Percentiles rank a stretch among this genome's conserved stretches.
These are phyloP conservation scores for Brachionus angularis DNA, from an alignment of 1,140 invertebrate genomes.

Conservation along the genomic window DNA sequence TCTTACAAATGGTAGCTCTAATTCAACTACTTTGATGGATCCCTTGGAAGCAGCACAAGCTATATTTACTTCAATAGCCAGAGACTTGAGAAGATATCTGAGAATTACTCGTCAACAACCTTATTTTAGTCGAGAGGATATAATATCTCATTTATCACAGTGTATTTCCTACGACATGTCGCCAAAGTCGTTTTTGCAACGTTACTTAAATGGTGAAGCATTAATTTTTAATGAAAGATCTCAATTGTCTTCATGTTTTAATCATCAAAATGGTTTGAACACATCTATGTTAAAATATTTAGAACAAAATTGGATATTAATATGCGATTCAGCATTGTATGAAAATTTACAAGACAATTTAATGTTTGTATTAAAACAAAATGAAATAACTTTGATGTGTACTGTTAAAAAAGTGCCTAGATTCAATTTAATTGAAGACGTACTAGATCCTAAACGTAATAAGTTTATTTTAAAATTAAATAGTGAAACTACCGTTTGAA, in stretches of 20 bases:
- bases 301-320: slow-evolving; percentile 41
- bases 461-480: slow-evolving; percentile 88
- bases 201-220: slow-evolving; percentile 65
- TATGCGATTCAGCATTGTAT: slow-evolving; percentile 9
- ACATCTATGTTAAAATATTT: slow-evolving; percentile 24
- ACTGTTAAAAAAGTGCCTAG: slow-evolving; percentile 34
- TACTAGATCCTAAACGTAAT: slow-evolving; percentile 89
- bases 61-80: slow-evolving; percentile 89
- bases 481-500: slow-evolving; percentile 89
- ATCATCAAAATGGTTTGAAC: too few species aligned
- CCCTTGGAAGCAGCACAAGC: slow-evolving; percentile 87
- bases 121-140: slow-evolving; percentile 84
- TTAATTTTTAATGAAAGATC: slow-evolving; percentile 23
- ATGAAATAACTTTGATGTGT: slow-evolving; percentile 37
- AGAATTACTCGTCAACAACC: slow-evolving; percentile 90
- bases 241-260: slow-evolving; percentile 2
- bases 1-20: not conserved
- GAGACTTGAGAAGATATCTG: slow-evolving; percentile 90
- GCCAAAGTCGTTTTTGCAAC: slow-evolving; percentile 81
- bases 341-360: slow-evolving; percentile 17
- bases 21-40: slow-evolving; percentile 69
- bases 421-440: slow-evolving; percentile 73
- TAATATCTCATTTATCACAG: slow-evolving; percentile 75
- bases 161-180: slow-evolving; percentile 87
- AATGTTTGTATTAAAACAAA: slow-evolving; percentile 42